Evolutionary conservation across 1,140 invertebrate genomes (phyloP).

Genomic region (Diploscapter pachys): DNA sequence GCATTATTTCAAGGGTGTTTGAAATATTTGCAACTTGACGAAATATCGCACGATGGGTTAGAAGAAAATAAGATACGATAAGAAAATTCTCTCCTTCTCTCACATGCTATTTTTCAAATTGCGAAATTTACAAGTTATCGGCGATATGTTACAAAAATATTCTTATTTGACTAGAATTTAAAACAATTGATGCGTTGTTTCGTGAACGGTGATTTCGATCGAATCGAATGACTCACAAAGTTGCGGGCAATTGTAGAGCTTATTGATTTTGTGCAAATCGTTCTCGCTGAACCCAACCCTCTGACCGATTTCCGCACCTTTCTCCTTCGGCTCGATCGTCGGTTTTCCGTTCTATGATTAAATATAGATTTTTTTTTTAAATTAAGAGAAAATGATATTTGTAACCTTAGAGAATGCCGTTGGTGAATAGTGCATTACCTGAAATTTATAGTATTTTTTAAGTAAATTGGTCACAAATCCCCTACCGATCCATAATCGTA

Average conservation of each 20-base stretch:
- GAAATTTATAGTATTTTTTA: slow-evolving; percentile 43
- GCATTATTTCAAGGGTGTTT: no score
- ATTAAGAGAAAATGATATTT: neutral
- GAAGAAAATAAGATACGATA: no score
- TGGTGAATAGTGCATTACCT: slow-evolving; percentile 61
- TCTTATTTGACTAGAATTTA: no score
- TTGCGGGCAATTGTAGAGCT: slow-evolving; percentile 41
- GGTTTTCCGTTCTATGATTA: slow-evolving; percentile 43
- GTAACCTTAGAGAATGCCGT: slow-evolving; percentile 56
- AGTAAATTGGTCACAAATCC: slow-evolving; percentile 61
- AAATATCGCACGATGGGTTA: no score
- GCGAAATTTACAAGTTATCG: no score
- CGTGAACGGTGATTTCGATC: neutral
- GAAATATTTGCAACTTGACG: no score
- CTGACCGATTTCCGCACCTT: slow-evolving; percentile 59
- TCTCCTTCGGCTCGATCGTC: slow-evolving; percentile 56
- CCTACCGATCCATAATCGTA: slow-evolving; percentile 61
- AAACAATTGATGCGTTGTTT: neutral
- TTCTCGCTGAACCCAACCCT: slow-evolving; percentile 56
- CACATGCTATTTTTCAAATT: no score
- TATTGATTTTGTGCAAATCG: slow-evolving; percentile 46
- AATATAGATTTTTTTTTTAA: neutral
- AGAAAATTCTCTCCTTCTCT: no score
- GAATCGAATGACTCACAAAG: slow-evolving; percentile 25
- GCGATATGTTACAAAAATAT: no score